phyloP scores from a whole-genome alignment of 2,888 invertebrate genomes.

The Bursaphelenchus okinawaensis region DNA sequence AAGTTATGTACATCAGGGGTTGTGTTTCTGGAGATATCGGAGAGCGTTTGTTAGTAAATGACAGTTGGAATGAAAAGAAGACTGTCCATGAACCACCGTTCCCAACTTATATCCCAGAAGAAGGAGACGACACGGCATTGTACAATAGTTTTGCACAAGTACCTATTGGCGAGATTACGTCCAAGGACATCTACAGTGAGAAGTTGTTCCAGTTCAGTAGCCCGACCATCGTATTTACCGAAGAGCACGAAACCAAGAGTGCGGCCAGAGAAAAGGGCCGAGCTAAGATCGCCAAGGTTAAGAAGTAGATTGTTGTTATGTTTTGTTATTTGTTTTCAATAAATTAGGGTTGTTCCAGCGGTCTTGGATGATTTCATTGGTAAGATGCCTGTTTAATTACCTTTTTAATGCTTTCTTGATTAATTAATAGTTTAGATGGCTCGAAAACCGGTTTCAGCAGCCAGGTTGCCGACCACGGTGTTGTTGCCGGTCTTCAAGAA shows the following conservation, averaged over 20 bases:
- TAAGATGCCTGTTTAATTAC: not conserved
- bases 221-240: slow-evolving; percentile 48
- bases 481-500: slow-evolving; percentile 40
- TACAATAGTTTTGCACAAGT: slow-evolving; percentile 3
- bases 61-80: slow-evolving; percentile 44
- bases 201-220: slow-evolving; percentile 38
- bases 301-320: slow-evolving; percentile 37
- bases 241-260: slow-evolving; percentile 43
- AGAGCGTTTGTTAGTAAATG: slow-evolving; percentile 45
- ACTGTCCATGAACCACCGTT: slow-evolving; percentile 33
- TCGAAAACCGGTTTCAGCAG: slow-evolving; percentile 10
- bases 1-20: slow-evolving; percentile 55
- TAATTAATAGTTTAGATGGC: not conserved
- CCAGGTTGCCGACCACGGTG: slow-evolving; percentile 12
- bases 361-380: not conserved
- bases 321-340: slow-evolving; percentile 23
- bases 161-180: slow-evolving; percentile 21
- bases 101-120: slow-evolving; percentile 49
- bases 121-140: slow-evolving; percentile 30
- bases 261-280: slow-evolving; percentile 48
- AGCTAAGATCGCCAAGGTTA: slow-evolving; percentile 56
- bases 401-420: not conserved
- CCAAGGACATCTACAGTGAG: slow-evolving; percentile 26
- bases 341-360: slow-evolving; percentile 6
- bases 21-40: slow-evolving; percentile 52